These are phyloP conservation scores for Brachynemurus nebulosus DNA, from an alignment of 2,888 invertebrate species.

Conservation along the genomic window DNA sequence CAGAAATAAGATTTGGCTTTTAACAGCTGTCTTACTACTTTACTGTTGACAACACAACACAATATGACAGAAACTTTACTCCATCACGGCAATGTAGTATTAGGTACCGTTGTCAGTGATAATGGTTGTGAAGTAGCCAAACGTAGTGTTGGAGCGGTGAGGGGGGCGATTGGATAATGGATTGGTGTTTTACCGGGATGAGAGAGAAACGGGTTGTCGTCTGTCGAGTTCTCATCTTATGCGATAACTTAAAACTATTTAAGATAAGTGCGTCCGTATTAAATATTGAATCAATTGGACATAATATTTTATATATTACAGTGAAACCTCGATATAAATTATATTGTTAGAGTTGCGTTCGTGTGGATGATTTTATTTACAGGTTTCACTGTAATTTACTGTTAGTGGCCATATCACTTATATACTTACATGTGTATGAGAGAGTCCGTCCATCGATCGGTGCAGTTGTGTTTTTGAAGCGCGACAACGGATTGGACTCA, in stretches of 20 bases:
- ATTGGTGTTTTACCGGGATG: too few relatives aligned
- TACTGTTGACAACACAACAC: slow-evolving; percentile 2
- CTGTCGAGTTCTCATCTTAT: too few relatives aligned
- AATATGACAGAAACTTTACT: too few relatives aligned
- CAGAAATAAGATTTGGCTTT: slow-evolving; percentile 1
- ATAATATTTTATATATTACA: background rate
- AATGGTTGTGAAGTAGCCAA: too few relatives aligned
- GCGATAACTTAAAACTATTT: too few relatives aligned
- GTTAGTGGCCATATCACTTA: background rate
- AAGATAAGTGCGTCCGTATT: slow-evolving; percentile 1
- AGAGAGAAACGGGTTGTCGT: too few relatives aligned
- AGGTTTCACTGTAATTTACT: background rate
- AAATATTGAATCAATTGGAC: slow-evolving; percentile 1
- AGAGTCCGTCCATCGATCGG: too few relatives aligned
- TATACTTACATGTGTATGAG: too few relatives aligned
- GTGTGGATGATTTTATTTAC: background rate
- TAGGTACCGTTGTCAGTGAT: too few relatives aligned
- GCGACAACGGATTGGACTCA: background rate
- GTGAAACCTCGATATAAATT: background rate
- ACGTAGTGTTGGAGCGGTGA: too few relatives aligned
- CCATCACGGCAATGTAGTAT: too few relatives aligned
- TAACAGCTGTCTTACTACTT: background rate
- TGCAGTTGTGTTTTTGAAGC: background rate
- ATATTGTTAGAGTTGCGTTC: background rate
- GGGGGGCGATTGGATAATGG: too few relatives aligned